These are phyloP conservation scores for Hydrochoerus hydrochaeris DNA, from an alignment of 2,113 vertebrate species.

Conservation along the genomic window DNA sequence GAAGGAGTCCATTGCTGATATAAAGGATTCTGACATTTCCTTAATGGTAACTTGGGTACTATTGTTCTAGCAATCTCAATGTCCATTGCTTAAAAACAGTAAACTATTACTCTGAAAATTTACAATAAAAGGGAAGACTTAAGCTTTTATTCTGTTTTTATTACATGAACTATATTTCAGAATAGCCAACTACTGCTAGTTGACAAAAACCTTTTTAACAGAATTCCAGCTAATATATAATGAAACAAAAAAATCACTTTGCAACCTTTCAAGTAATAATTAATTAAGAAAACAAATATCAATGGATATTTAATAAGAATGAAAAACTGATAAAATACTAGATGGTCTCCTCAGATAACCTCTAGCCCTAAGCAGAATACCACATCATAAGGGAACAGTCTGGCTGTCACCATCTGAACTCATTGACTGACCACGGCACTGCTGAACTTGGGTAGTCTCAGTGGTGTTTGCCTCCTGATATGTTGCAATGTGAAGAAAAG, in stretches of 20 bases:
- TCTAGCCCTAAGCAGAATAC: not conserved
- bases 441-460: not conserved
- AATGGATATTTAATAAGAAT: not conserved
- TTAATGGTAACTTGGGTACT: not conserved
- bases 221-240: not conserved
- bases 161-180: conserved; percentile 44
- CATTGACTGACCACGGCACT: not conserved
- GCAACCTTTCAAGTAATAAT: not conserved
- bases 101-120: not conserved
- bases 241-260: not conserved
- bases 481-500: not conserved
- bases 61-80: not conserved
- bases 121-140: conserved; percentile 25
- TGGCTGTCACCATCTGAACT: not conserved
- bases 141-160: not conserved
- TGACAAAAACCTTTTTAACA: not conserved
- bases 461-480: not conserved
- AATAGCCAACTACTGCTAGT: not conserved
- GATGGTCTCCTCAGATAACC: not conserved
- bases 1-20: not conserved
- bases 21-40: not conserved
- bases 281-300: not conserved
- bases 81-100: not conserved
- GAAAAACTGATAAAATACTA: not conserved
- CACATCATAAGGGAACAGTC: not conserved